A percentile compares a stretch with the other conserved stretches of the same genome.
These are phyloP conservation scores for Dryomyza anilis DNA, from an alignment of 2,888 invertebrate genomes.

Conservation along the genomic window DNA sequence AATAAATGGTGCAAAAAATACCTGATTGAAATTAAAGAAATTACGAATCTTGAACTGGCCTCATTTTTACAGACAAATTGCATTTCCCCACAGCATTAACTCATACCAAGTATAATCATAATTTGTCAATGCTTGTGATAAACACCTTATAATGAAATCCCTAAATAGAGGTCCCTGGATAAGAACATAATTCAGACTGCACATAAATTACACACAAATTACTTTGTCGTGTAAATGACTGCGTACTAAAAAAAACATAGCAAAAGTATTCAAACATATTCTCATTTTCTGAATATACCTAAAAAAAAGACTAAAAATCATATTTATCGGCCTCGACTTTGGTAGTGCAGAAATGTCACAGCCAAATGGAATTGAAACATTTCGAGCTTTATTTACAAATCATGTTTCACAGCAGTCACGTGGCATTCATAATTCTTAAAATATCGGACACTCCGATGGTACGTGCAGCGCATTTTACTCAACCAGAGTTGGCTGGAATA, in stretches of 20 bases:
- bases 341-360: neutral
- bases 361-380: slow-evolving; percentile 35
- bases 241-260: neutral
- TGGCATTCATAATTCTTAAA: slow-evolving; percentile 59
- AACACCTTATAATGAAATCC: neutral
- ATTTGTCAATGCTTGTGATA: neutral
- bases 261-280: slow-evolving; percentile 1
- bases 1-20: neutral
- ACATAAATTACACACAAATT: slow-evolving; percentile 6
- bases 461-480: slow-evolving; percentile 52
- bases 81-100: neutral
- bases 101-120: neutral
- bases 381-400: slow-evolving; percentile 45
- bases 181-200: neutral
- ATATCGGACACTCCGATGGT: slow-evolving; percentile 46
- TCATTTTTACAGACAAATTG: neutral
- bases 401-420: slow-evolving; percentile 48
- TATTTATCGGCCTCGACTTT: slow-evolving; percentile 4
- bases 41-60: neutral
- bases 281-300: neutral
- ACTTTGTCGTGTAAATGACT: neutral
- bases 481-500: too few relatives aligned
- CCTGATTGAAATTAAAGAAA: slow-evolving; percentile 8
- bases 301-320: neutral
- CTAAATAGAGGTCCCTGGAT: neutral